Base-by-base conservation (phyloP, 1,140 invertebrate genomes). In the Hydropsyche tenuis region DNA sequence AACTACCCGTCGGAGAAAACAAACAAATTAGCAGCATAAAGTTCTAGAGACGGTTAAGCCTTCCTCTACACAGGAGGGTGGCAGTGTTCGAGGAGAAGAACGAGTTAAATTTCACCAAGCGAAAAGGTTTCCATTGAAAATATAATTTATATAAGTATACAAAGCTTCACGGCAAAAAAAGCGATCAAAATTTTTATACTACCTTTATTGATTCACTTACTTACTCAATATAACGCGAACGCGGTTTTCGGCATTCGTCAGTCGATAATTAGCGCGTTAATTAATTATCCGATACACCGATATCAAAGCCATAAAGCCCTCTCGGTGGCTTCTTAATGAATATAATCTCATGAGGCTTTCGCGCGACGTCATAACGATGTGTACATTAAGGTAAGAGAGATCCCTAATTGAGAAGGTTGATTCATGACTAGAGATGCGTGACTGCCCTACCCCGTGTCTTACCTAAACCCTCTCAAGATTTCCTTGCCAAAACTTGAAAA, bases 301-400 rank as follows among this genome's bases (percentile, higher is more conserved):
- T 74, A 70, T 69, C 68, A 70, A 70, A 70, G 68, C 42, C 11
- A 22, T 16, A 25, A 37, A 37, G 11, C 56, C 56, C 56, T 60
- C 22, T 22, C 22, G 22, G 20, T 22, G 9, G 20, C 12, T 22
- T n/a, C 60, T 20, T 63, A 60, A 51, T 74, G 73, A 71, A 74
- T 74, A 53, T 69, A 71, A 64, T 51, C 73, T 74, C 73, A 43
- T 71, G 73, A 66, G 73, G 63, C 18, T 74, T 60, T 60, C 37
- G 25, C 25, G 48, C 63, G 63, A 71, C 69, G 48, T 76, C 72
- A 72, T 77, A 74, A 72, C 73, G 63, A 68, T 48, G 63, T 72
- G 48, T 76, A 74, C 73, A 77, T 76, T 76, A 74, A 77, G 75
- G 75, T 77, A 77, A 77, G 69, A 69, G 64, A 69, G 64, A 70